Evolutionary conservation across 2,797 vertebrate species (phyloP).

Genomic region (Moxostoma hubbsi): DNA sequence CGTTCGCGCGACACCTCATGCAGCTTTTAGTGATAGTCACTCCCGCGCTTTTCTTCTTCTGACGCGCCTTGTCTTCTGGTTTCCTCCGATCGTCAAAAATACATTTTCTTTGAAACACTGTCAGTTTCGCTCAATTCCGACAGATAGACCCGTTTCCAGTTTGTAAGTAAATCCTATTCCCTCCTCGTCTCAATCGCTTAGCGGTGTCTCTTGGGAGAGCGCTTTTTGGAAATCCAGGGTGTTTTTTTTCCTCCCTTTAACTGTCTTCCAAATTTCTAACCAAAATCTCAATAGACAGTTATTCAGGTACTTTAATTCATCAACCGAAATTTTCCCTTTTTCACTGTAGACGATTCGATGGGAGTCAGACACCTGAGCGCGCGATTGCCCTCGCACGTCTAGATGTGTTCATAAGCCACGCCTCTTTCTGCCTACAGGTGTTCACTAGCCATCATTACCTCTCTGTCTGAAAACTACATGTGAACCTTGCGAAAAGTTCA

Average conservation of each 20-base stretch:
- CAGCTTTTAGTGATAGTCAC: slow-evolving; percentile 14
- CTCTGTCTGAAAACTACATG: no score
- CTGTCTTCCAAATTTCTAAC: background rate
- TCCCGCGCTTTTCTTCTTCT: background rate
- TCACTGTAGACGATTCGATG: background rate
- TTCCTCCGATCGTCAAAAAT: background rate
- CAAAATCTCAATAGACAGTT: background rate
- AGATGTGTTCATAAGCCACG: slow-evolving; percentile 34
- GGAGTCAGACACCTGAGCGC: slow-evolving; percentile 1
- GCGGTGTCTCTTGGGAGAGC: background rate
- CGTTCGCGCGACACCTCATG: slow-evolving; percentile 48
- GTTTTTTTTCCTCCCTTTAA: background rate
- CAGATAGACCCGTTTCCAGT: background rate
- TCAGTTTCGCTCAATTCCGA: slow-evolving; percentile 22
- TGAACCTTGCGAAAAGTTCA: no score
- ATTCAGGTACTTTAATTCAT: background rate
- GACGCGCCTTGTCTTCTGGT: background rate
- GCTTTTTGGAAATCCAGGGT: background rate
- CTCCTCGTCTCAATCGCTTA: background rate
- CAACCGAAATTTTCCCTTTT: slow-evolving; percentile 14
- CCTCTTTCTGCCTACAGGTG: slow-evolving; percentile 49
- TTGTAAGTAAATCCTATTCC: slow-evolving; percentile 8
- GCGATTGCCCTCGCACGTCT: background rate
- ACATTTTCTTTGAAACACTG: background rate
- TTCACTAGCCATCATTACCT: background rate